Percentiles rank a stretch among this genome's conserved stretches.
phyloP scores from a whole-genome alignment of 1,140 invertebrate species.

The Phortica variegata region DNA sequence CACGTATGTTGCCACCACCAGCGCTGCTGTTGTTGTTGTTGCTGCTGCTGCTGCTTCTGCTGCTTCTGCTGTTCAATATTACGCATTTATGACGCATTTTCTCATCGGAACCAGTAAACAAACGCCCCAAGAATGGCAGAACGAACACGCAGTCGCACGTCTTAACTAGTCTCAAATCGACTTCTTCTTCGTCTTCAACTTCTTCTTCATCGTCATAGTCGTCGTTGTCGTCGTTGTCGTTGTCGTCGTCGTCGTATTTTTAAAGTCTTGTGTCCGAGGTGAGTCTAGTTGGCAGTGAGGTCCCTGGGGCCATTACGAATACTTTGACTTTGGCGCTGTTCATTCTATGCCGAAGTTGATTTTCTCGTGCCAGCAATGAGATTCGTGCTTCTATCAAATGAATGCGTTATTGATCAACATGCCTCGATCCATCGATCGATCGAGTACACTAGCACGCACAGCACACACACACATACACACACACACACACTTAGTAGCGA shows the following conservation, averaged over 20 bases:
- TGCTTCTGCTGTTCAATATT: conserved; percentile 42
- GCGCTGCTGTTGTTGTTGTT: conserved; percentile 1
- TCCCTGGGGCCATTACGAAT: conserved; percentile 54
- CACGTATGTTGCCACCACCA: conserved; percentile 3
- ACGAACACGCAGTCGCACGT: no score
- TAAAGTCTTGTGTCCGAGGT: no score
- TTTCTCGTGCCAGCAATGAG: conserved; percentile 14
- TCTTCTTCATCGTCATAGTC: no score
- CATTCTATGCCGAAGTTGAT: conserved; percentile 19
- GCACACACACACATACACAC: no score
- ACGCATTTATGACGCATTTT: conserved; percentile 57
- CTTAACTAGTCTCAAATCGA: no score
- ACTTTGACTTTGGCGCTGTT: conserved; percentile 36
- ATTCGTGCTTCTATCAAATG: background rate
- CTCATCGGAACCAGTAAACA: conserved; percentile 26
- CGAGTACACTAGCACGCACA: no score
- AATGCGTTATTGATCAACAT: no score
- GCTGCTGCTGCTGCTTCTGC: background rate
- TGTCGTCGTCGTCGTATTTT: no score
- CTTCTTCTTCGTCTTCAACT: no score
- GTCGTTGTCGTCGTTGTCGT: background rate
- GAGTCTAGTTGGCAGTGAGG: conserved; percentile 16
- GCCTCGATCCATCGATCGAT: no score
- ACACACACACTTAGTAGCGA: no score
- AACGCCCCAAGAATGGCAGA: background rate